A percentile compares a stretch with the other conserved stretches of the same genome.
Evolutionary conservation across 2,113 vertebrate genomes (phyloP).

Genomic region (Accipiter virgatus): DNA sequence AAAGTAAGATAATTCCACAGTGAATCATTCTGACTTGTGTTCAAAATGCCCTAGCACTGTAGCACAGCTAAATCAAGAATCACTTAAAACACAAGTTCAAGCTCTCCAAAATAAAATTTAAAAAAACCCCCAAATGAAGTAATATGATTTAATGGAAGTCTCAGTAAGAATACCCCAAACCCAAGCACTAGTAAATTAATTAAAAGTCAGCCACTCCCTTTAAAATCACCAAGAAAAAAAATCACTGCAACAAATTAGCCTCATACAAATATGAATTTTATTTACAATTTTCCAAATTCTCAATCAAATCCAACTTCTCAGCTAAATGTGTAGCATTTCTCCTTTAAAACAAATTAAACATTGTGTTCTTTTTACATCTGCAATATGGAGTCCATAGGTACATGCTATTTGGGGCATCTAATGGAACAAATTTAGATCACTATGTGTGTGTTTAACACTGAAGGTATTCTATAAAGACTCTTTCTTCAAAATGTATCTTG

Average conservation of each 20-base stretch:
- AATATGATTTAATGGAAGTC: accelerated
- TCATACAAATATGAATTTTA: constrained; percentile 70
- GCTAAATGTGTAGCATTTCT: constrained; percentile 44
- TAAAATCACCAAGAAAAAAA: not conserved
- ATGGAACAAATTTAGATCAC: not conserved
- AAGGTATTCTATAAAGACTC: constrained; percentile 11
- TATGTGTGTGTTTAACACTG: not conserved
- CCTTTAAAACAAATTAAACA: constrained; percentile 43
- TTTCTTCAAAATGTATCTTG: not conserved
- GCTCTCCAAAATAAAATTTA: not conserved
- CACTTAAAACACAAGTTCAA: not conserved
- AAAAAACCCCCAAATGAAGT: no score
- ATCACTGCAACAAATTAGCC: constrained; percentile 22
- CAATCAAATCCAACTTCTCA: constrained; percentile 48
- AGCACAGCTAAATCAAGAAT: not conserved
- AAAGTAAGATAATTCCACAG: not conserved
- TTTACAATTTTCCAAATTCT: constrained; percentile 58
- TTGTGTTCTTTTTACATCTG: constrained; percentile 46
- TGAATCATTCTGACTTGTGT: not conserved
- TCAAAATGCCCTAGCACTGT: not conserved
- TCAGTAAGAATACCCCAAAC: not conserved
- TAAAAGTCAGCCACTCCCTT: not conserved
- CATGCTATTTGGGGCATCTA: constrained; percentile 38
- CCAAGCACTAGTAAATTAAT: not conserved
- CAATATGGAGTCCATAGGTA: constrained; percentile 45